Conservation (phyloP, 1,140 invertebrate species). For the Megathymus violae region DNA sequence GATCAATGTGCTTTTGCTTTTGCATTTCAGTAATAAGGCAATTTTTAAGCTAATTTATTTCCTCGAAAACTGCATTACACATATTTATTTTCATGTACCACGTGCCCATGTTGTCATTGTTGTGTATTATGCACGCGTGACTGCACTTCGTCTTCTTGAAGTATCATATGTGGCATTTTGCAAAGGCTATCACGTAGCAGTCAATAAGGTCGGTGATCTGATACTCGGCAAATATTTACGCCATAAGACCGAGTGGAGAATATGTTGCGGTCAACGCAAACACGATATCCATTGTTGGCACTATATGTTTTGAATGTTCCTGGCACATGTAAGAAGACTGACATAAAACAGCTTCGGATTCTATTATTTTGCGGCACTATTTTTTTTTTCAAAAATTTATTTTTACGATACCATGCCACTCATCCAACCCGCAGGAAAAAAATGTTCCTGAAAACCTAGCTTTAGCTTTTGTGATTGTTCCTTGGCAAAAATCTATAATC, state of each 20-base stretch:
- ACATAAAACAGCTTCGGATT: too few species aligned
- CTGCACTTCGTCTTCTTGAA: constrained; percentile 36
- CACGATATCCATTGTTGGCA: constrained; percentile 50
- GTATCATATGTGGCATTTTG: constrained; percentile 50
- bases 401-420: too few species aligned
- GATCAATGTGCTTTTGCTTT: too few species aligned
- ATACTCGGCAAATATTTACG: constrained; percentile 68
- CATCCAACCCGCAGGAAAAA: too few species aligned
- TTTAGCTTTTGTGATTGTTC: too few species aligned
- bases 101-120: constrained; percentile 10
- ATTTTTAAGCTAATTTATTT: too few species aligned
- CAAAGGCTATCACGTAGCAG: constrained; percentile 57
- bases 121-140: constrained; percentile 20
- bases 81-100: constrained; percentile 1
- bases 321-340: constrained; percentile 7
- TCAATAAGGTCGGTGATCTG: constrained; percentile 60
- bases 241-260: constrained; percentile 53
- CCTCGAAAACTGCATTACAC: neutral
- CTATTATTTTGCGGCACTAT: too few species aligned
- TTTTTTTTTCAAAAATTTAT: too few species aligned
- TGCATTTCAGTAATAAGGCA: too few species aligned
- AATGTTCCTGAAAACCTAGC: too few species aligned
- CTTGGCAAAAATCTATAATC: too few species aligned
- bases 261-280: constrained; percentile 61
- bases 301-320: constrained; percentile 19